phyloP scores from a whole-genome alignment of 2,888 invertebrate species.

The Polia nebulosa region DNA sequence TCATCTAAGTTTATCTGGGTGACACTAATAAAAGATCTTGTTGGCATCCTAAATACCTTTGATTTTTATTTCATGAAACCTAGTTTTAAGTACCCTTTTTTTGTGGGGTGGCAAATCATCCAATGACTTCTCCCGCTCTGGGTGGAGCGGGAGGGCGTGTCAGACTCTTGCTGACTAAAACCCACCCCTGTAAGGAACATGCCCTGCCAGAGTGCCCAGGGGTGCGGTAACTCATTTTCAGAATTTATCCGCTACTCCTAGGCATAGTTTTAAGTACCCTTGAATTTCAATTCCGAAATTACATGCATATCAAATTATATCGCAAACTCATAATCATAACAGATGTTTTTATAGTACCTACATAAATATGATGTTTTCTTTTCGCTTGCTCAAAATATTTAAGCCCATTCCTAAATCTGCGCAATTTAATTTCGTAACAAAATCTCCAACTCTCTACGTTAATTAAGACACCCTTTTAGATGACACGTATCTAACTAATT shows the following conservation, averaged over 20 bases:
- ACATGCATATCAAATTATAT: not conserved
- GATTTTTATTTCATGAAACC: conserved; percentile 36
- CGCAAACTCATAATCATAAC: not conserved
- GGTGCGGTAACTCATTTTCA: too few relatives aligned
- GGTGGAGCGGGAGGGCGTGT: too few relatives aligned
- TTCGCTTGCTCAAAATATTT: not conserved
- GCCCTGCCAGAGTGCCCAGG: too few relatives aligned
- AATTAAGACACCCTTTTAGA: conserved; percentile 29
- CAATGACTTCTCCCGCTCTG: too few relatives aligned
- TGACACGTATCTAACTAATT: conserved; percentile 13
- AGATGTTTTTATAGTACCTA: not conserved
- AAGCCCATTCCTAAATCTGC: conserved; percentile 10
- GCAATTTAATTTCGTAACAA: conserved; percentile 18
- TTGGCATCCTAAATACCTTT: conserved; percentile 48
- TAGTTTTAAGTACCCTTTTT: not conserved
- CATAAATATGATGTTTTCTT: not conserved
- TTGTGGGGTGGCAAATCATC: too few relatives aligned
- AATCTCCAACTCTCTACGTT: conserved; percentile 9
- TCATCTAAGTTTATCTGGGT: conserved; percentile 46
- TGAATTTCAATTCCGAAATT: not conserved
- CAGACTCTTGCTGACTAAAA: too few relatives aligned
- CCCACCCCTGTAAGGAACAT: too few relatives aligned
- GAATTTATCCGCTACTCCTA: too few relatives aligned
- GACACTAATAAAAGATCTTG: conserved; percentile 62
- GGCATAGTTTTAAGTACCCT: too few relatives aligned